phyloP scores from a whole-genome alignment of 2,888 invertebrate species.

The Chelonus formosanus region DNA sequence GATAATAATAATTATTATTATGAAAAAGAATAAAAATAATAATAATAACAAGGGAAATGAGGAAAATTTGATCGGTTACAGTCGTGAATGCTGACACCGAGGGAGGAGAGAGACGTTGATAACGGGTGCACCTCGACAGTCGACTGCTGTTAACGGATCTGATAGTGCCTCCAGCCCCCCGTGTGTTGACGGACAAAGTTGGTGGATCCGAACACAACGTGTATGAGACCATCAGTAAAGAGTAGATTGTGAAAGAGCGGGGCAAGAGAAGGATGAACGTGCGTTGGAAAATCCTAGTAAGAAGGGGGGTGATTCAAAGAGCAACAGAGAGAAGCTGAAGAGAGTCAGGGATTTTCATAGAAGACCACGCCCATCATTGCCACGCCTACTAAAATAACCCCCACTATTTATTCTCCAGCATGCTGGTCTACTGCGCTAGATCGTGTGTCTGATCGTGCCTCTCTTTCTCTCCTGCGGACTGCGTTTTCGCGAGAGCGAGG shows the following conservation, averaged over 20 bases:
- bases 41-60: not conserved
- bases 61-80: not conserved
- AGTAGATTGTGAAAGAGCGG: slow-evolving; percentile 18
- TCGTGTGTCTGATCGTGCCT: not conserved
- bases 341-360: slow-evolving; percentile 56
- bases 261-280: slow-evolving; percentile 20
- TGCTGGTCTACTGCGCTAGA: not conserved
- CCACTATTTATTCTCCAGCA: slow-evolving; percentile 35
- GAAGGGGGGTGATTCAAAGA: slow-evolving; percentile 1
- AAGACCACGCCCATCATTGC: slow-evolving; percentile 51
- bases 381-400: slow-evolving; percentile 34
- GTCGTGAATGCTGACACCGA: slow-evolving; percentile 5
- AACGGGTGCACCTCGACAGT: slow-evolving; percentile 56
- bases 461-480: slow-evolving; percentile 16
- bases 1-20: too few relatives aligned
- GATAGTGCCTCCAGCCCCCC: slow-evolving; percentile 50
- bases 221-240: not conserved
- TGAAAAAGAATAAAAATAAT: not conserved
- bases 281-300: slow-evolving; percentile 24
- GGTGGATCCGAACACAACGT: slow-evolving; percentile 20
- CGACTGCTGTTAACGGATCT: slow-evolving; percentile 61
- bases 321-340: slow-evolving; percentile 41
- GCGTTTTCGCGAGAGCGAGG: slow-evolving; percentile 5
- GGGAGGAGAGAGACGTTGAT: slow-evolving; percentile 49
- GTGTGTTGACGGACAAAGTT: slow-evolving; percentile 56